Evolutionary conservation across 2,888 invertebrate species (phyloP).

Genomic region (Pyrrhia umbra): DNA sequence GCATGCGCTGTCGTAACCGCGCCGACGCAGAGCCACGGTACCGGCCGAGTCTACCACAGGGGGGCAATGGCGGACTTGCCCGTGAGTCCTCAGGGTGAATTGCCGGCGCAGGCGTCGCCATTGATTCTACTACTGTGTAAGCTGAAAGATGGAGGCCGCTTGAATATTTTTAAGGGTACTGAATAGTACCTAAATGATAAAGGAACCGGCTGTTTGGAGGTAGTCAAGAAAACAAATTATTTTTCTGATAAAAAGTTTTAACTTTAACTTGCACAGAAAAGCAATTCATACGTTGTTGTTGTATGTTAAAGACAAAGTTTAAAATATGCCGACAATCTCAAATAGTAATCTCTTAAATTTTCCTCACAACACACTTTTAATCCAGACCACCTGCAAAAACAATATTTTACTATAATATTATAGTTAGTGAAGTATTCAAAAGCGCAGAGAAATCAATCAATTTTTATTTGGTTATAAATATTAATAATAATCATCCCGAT

Average conservation of each 20-base stretch:
- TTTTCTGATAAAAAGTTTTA: conserved; percentile 4
- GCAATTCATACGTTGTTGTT: too few relatives aligned
- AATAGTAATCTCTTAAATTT: too few relatives aligned
- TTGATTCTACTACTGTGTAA: conserved; percentile 79
- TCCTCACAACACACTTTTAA: too few relatives aligned
- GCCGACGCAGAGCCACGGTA: conserved; percentile 73
- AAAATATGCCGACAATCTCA: too few relatives aligned
- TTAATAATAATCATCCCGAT: conserved; percentile 21
- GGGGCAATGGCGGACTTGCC: conserved; percentile 60
- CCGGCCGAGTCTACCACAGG: conserved; percentile 80
- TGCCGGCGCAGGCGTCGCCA: conserved; percentile 75
- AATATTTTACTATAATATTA: conserved; percentile 11
- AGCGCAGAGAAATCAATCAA: conserved; percentile 15
- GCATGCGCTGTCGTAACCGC: conserved; percentile 79
- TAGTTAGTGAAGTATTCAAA: conserved; percentile 31
- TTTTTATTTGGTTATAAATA: conserved; percentile 18
- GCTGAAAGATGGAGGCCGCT: conserved; percentile 67
- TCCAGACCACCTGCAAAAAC: conserved; percentile 8
- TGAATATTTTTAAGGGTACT: neutral
- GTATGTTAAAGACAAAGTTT: too few relatives aligned
- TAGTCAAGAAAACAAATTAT: conserved; percentile 2
- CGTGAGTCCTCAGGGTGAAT: conserved; percentile 79
- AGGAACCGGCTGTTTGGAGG: neutral
- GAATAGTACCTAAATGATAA: too few relatives aligned
- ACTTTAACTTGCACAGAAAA: conserved; percentile 13